Evolutionary conservation across 2,113 vertebrate species (phyloP).

Genomic region (Cavia aperea): DNA sequence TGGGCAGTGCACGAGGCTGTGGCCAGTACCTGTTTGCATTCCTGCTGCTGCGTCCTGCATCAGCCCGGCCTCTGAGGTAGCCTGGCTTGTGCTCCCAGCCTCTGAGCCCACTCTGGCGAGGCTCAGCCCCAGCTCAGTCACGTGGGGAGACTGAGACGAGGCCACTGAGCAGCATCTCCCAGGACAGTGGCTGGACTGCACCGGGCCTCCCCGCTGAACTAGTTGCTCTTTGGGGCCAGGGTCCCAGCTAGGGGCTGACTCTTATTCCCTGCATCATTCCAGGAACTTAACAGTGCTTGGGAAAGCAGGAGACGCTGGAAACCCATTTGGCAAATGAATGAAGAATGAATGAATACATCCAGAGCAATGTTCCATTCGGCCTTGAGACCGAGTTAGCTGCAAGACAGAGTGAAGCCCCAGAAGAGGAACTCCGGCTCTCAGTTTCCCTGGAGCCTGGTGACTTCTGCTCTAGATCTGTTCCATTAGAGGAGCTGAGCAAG

Average conservation of each 20-base stretch:
- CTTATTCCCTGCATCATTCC: neutral
- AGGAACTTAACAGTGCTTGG: neutral
- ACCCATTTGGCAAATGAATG: neutral
- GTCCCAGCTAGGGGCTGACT: neutral
- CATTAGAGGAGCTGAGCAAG: neutral
- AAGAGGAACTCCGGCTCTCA: accelerated
- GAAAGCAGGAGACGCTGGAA: neutral
- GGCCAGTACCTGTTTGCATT: accelerated
- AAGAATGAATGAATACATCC: neutral
- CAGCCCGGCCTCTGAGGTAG: neutral
- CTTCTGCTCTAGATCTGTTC: neutral
- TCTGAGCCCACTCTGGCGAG: neutral
- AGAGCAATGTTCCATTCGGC: neutral
- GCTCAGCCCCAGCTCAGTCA: neutral
- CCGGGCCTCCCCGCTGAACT: neutral
- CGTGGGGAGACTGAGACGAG: neutral
- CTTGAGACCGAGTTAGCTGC: neutral
- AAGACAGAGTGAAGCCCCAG: neutral
- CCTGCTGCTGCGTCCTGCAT: accelerated
- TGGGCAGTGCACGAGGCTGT: neutral
- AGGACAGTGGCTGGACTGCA: too few species aligned
- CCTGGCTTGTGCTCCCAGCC: neutral
- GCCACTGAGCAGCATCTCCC: accelerated
- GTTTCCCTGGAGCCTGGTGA: neutral
- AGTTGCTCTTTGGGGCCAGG: neutral